Evolutionary conservation across 2,113 vertebrate species (phyloP).

Genomic region (Mugil cephalus): DNA sequence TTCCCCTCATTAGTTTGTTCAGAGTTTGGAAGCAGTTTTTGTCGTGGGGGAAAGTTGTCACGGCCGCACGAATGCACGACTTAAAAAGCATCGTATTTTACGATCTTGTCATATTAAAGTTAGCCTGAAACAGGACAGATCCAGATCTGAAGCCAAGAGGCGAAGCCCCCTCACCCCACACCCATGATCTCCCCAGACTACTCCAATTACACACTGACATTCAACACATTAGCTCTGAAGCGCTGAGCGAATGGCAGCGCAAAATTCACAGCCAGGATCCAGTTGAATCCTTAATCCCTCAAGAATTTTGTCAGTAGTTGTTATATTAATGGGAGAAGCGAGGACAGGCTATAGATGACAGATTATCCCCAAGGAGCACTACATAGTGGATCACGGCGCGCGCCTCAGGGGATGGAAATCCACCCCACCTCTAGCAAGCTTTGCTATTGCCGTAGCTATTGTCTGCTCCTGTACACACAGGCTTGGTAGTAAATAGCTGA

Average conservation of each 20-base stretch:
- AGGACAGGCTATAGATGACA: conserved; percentile 28
- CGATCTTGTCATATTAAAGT: conserved; percentile 5
- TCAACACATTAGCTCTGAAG: conserved; percentile 61
- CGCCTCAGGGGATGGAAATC: conserved; percentile 54
- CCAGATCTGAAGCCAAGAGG: conserved; percentile 31
- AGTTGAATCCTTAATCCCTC: conserved; percentile 37
- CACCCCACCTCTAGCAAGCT: conserved; percentile 23
- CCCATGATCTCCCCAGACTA: conserved; percentile 15
- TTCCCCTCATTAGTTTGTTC: too few species aligned
- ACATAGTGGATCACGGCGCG: conserved; percentile 1
- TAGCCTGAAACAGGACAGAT: conserved; percentile 39
- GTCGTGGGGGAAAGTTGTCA: not conserved
- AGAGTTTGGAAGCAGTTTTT: not conserved
- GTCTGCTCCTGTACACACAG: conserved; percentile 21
- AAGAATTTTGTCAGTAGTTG: conserved; percentile 53
- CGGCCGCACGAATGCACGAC: not conserved
- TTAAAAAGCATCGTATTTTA: not conserved
- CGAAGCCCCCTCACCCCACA: conserved; percentile 11
- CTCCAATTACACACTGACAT: conserved; percentile 67
- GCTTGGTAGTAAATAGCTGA: conserved; percentile 49
- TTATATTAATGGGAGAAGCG: conserved; percentile 42
- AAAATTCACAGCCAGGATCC: conserved; percentile 54
- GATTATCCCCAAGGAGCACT: conserved; percentile 25
- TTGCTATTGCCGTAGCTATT: conserved; percentile 38
- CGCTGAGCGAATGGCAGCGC: conserved; percentile 16